These are phyloP conservation scores for Altica lythri DNA, from an alignment of 2,888 invertebrate species.

Conservation along the genomic window DNA sequence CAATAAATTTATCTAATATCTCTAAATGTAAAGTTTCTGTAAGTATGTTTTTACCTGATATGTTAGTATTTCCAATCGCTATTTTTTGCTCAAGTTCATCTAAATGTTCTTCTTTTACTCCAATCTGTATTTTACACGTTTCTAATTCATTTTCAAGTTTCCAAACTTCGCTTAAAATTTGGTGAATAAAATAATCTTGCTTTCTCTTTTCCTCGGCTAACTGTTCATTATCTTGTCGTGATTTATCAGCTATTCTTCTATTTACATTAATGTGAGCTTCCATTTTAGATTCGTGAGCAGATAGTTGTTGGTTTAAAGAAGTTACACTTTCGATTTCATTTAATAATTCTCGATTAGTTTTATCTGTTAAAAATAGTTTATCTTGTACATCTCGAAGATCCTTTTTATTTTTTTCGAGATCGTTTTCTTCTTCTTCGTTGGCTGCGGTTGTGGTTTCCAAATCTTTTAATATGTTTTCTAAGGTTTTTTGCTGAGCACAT, in stretches of 20 bases:
- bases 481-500: constrained; percentile 59
- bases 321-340: constrained; percentile 65
- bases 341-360: constrained; percentile 61
- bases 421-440: constrained; percentile 60
- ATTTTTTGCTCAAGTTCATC: constrained; percentile 64
- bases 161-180: constrained; percentile 72
- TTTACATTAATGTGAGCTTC: constrained; percentile 67
- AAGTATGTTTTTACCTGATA: neutral
- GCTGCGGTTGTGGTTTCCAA: constrained; percentile 60
- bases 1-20: too few relatives aligned
- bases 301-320: constrained; percentile 63
- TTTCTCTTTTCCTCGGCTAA: constrained; percentile 64
- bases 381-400: constrained; percentile 58
- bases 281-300: constrained; percentile 67
- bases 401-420: constrained; percentile 58
- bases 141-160: constrained; percentile 69
- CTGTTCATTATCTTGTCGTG: constrained; percentile 61
- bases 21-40: neutral
- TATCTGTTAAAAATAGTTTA: constrained; percentile 49
- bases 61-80: constrained; percentile 72
- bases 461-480: constrained; percentile 63
- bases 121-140: constrained; percentile 67
- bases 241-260: constrained; percentile 69
- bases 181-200: constrained; percentile 62
- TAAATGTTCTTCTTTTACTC: constrained; percentile 68